Evolutionary conservation across 2,797 vertebrate genomes (phyloP), one percentile per base, ranked within the genome.

Genomic region (Macropodus opercularis): DNA sequence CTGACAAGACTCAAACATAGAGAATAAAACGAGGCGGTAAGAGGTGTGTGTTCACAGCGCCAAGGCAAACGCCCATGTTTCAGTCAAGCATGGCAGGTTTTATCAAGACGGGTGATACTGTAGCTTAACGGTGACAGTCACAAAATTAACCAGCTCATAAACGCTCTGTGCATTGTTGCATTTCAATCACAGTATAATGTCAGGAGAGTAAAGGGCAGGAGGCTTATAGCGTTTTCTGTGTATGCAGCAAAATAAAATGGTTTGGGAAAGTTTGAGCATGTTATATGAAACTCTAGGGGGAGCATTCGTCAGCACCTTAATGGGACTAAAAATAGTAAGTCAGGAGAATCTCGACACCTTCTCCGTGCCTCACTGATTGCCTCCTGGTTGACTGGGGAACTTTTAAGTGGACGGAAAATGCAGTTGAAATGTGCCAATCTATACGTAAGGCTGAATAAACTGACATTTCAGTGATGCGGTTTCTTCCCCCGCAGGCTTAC

Each of bases 1-100:
- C 70, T 75, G 65, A 74, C 44, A 42, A 58, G 51, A 67, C 63
- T 38, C 57, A 68, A 67, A 69, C 63, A 75, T 68, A 38, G 55
- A 60, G 5, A 57, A 46, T 0, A 34, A 65, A 52, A 26, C 35
- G 10, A 50, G 12, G 48, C 41, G 40, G n/a, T 3, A 36, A 49
- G 43, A 23, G 13, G 49, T 31, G 48, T 44, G 34, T 49, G 72
- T 69, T 72, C 61, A 75, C 46, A 41, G 47, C 53, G 22, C 5
- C n/a, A 13, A 38, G 23, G 42, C 21, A 38, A 72, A 69, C 9
- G 42, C 31, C 1, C 0, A 41, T 0, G 14, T 55, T 67, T 71
- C 43, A 43, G 18, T 60, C 31, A 50, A 48, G 36, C 29, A 2
- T 8, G 29, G 41, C 9, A 15, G n/a, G 60, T 46, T 69, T 2